Base-by-base conservation (phyloP, 2,797 vertebrate species). In the Bovichtus variegatus region DNA sequence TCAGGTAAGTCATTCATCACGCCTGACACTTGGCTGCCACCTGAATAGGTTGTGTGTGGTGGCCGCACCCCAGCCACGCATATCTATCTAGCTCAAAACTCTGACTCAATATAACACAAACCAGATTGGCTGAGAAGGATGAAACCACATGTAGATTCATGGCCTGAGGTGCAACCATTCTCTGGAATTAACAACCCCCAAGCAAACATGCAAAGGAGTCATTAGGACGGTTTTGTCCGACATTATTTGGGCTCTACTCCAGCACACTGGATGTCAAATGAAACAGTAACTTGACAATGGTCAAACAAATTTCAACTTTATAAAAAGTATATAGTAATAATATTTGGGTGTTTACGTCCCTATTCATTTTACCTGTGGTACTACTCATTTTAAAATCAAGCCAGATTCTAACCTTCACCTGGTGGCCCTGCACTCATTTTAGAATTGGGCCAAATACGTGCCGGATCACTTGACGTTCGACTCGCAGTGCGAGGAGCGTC, bases 1-100 rank as follows among this genome's bases (percentile, higher is more conserved):
- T 31, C 82, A 87, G 84, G 79, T 81, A 83, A 78, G 76, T 18
- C 86, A 91, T 93, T 76, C 65, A 87, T 94, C 91, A 93, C 23
- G 19, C 31, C 68, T 87, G 91, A 92, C 86, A 87, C 78, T 65
- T 65, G 47, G 74, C 88, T 86, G 88, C 84, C 86, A 83, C 76
- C 85, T 88, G 90, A 91, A 92, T 83, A 87, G 80, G 65, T 70
- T 71, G 81, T 59, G 53, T 81, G 82, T 67, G 71, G 53, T 74
- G 81, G 74, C 78, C 80, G 6, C 90, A 57, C 88, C 89, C 78
- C 47, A 2, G 27, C 34, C 59, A 63, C 5, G n/a, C 19, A 76
- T 81, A 87, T 79, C 79, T 74, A 80, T 86, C 73, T 54, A 29
- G 7, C 78, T 84, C 73, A 68, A 74, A 87, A 63, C 50, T 80